These are phyloP conservation scores for Labeo rohita DNA, from an alignment of 2,113 vertebrate genomes.

Conservation along the genomic window DNA sequence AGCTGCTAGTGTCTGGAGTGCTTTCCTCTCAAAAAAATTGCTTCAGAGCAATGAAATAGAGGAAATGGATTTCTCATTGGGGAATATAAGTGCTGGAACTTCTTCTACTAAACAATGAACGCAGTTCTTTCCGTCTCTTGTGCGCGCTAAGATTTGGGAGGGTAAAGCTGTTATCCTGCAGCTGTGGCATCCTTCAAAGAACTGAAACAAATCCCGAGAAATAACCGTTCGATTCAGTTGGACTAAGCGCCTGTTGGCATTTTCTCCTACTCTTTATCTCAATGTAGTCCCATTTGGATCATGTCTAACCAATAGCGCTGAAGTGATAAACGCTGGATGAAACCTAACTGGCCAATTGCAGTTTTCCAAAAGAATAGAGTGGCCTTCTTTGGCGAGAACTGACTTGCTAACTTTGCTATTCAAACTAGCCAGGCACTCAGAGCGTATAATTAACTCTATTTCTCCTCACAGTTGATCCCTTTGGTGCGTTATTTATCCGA, in stretches of 20 bases:
- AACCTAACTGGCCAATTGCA: conserved; percentile 9
- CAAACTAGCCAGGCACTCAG: conserved; percentile 28
- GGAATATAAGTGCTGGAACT: conserved; percentile 47
- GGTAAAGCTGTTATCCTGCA: conserved; percentile 41
- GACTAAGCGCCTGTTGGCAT: conserved; percentile 14
- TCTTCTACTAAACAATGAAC: conserved; percentile 37
- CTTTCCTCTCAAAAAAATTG: conserved; percentile 32
- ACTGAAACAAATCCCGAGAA: conserved; percentile 16
- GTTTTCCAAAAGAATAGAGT: conserved; percentile 18
- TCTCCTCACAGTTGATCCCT: conserved; percentile 21
- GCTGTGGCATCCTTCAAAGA: conserved; percentile 26
- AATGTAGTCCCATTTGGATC: conserved; percentile 23
- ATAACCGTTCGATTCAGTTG: conserved; percentile 15
- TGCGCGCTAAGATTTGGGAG: background rate
- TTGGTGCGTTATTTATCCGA: conserved; percentile 28
- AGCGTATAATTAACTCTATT: conserved; percentile 51
- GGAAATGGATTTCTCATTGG: conserved; percentile 50
- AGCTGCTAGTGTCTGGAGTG: conserved; percentile 15
- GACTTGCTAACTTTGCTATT: conserved; percentile 50
- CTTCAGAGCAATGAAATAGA: conserved; percentile 37
- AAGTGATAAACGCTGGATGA: conserved; percentile 23
- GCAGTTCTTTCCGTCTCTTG: conserved; percentile 5
- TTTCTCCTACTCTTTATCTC: background rate
- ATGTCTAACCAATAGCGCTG: background rate
- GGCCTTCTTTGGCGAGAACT: conserved; percentile 36